phyloP scores from a whole-genome alignment of 2,113 vertebrate genomes.

The Ophthalmolycus amberensis region DNA sequence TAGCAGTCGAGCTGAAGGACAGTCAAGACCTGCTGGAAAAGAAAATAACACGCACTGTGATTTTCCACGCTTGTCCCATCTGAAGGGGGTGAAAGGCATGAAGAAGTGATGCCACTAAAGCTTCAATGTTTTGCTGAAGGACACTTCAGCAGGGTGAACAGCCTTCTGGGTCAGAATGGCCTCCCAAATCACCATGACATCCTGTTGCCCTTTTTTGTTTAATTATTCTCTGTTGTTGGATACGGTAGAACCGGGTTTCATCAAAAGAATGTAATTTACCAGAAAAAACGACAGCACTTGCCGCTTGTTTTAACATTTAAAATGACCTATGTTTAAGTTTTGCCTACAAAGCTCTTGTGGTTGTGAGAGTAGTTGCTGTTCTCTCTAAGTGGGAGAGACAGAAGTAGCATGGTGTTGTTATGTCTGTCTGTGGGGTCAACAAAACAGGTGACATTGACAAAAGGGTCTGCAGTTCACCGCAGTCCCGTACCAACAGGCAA shows the following conservation, averaged over 20 bases:
- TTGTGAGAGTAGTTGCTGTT: constrained; percentile 1
- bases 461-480: neutral
- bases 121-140: constrained; percentile 52
- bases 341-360: neutral
- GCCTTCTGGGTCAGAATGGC: constrained; percentile 23
- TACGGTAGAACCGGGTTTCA: constrained; percentile 7
- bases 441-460: neutral
- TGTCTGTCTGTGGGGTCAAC: neutral
- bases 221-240: constrained; percentile 34
- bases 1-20: neutral
- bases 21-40: constrained; percentile 25
- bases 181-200: constrained; percentile 31
- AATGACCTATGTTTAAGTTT: constrained; percentile 10
- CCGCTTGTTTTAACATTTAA: constrained; percentile 9
- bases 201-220: constrained; percentile 25
- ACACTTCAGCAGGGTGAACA: constrained; percentile 52
- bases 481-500: neutral
- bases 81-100: constrained; percentile 49
- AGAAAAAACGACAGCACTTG: neutral
- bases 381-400: neutral
- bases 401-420: neutral
- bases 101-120: constrained; percentile 49
- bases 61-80: constrained; percentile 23
- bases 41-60: constrained; percentile 12
- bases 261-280: neutral